Evolutionary conservation across 2,888 invertebrate species (phyloP).

Genomic region (Sericinus montela): DNA sequence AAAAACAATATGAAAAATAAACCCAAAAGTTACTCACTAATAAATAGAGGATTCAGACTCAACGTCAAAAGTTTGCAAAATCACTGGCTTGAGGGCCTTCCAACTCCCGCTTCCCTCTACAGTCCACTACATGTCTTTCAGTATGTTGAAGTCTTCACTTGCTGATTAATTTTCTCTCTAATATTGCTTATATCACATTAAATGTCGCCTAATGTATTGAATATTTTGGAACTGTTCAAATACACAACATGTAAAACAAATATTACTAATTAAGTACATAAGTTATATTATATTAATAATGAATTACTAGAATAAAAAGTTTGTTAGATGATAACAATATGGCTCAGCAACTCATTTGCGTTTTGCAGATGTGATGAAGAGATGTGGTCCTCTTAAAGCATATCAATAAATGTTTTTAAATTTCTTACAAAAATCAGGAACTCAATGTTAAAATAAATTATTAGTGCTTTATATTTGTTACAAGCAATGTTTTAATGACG

Average conservation of each 20-base stretch:
- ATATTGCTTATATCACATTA: constrained; percentile 77
- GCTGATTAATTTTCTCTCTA: constrained; percentile 63
- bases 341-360: constrained; percentile 46
- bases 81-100: constrained; percentile 42
- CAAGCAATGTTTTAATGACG: constrained; percentile 9
- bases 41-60: constrained; percentile 76
- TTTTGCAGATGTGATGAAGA: constrained; percentile 23
- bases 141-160: constrained; percentile 43
- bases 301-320: constrained; percentile 38
- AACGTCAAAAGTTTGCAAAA: constrained; percentile 59
- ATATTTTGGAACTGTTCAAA: constrained; percentile 63
- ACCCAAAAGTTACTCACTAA: constrained; percentile 78
- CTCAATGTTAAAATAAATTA: constrained; percentile 27
- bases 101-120: constrained; percentile 29
- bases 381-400: constrained; percentile 16
- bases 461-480: constrained; percentile 9
- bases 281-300: constrained; percentile 45
- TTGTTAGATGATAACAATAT: constrained; percentile 54
- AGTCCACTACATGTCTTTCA: constrained; percentile 38
- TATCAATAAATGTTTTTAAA: no score
- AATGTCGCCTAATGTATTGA: constrained; percentile 58
- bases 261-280: constrained; percentile 77
- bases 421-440: constrained; percentile 31
- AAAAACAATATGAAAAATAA: constrained; percentile 75
- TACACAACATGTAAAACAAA: constrained; percentile 69